Evolutionary conservation across 2,797 vertebrate genomes (phyloP).

Genomic region (Ficedula albicollis): DNA sequence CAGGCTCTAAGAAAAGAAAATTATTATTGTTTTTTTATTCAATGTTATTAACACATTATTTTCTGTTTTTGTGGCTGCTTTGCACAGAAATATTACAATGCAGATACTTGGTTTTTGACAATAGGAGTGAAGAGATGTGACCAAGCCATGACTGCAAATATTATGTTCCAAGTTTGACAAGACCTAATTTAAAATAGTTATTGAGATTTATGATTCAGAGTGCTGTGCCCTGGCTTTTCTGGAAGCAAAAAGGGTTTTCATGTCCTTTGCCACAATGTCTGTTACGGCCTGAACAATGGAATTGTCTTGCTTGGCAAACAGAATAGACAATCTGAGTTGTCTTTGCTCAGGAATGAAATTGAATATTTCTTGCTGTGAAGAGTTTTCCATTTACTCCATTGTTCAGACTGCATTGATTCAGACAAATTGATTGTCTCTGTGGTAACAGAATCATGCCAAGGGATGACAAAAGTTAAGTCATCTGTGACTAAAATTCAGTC

Average conservation of each 20-base stretch:
- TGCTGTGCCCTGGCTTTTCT: background rate
- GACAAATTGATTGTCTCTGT: constrained; percentile 30
- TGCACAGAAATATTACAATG: background rate
- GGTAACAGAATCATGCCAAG: background rate
- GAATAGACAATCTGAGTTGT: background rate
- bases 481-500: background rate
- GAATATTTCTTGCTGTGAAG: constrained; percentile 25
- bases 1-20: background rate
- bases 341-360: constrained; percentile 5
- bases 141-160: background rate
- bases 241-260: background rate
- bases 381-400: constrained; percentile 31
- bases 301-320: constrained; percentile 29
- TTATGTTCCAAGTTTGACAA: background rate
- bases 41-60: background rate
- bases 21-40: background rate
- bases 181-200: background rate
- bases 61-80: background rate
- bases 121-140: background rate
- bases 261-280: background rate
- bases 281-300: background rate
- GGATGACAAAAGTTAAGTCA: background rate
- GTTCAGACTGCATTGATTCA: constrained; percentile 15
- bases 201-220: background rate
- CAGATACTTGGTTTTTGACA: background rate